Conservation (phyloP, 2,113 vertebrate genomes). For the Colaptes auratus region DNA sequence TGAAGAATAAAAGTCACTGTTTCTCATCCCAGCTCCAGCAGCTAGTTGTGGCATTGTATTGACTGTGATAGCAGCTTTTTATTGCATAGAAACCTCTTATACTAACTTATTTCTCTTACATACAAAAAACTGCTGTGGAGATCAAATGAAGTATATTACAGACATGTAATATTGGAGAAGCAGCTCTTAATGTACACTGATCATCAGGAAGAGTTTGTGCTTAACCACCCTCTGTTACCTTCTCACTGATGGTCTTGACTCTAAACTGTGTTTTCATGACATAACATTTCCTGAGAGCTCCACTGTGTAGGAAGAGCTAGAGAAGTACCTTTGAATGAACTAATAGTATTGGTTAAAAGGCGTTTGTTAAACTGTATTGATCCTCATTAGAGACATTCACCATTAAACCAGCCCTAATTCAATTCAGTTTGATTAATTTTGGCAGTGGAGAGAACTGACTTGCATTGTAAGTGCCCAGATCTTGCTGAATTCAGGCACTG, state of each 20-base stretch:
- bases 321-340: not conserved
- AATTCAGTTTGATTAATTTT: not conserved
- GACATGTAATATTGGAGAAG: not conserved
- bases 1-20: not conserved
- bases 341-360: not conserved
- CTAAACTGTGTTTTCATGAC: not conserved
- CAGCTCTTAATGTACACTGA: not conserved
- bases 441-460: not conserved
- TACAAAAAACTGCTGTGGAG: not conserved
- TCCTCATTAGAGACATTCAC: not conserved
- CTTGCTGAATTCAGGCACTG: not conserved
- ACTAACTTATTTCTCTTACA: not conserved
- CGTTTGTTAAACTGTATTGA: not conserved
- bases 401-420: not conserved
- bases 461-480: not conserved
- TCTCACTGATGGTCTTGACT: rapidly evolving
- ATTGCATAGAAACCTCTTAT: not conserved
- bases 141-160: not conserved
- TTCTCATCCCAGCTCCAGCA: not conserved
- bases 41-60: not conserved
- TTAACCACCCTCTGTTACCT: not conserved
- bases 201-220: not conserved
- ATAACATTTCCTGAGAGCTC: not conserved
- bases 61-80: not conserved
- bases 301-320: not conserved